phyloP scores from a whole-genome alignment of 2,888 invertebrate species.

The Eupithecia centaureata region DNA sequence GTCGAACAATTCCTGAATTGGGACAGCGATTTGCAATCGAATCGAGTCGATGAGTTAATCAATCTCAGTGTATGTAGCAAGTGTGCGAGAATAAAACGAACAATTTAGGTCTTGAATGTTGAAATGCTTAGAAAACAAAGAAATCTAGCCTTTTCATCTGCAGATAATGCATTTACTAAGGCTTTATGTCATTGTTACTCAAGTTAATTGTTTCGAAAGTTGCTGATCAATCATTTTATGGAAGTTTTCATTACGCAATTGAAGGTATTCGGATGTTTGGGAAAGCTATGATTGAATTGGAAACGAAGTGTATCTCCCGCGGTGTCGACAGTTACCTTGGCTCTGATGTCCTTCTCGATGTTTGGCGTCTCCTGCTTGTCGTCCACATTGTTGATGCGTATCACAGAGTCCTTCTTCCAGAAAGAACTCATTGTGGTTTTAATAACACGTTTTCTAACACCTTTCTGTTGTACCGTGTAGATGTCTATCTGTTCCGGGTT shows the following conservation, averaged over 20 bases:
- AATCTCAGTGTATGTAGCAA: constrained; percentile 32
- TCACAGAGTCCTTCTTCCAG: constrained; percentile 87
- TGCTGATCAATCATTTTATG: constrained; percentile 31
- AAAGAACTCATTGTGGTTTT: constrained; percentile 86
- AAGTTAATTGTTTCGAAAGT: constrained; percentile 43
- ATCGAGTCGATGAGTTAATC: constrained; percentile 46
- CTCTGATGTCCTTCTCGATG: constrained; percentile 87
- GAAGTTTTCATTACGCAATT: constrained; percentile 20
- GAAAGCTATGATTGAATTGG: constrained; percentile 62
- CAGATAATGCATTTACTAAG: constrained; percentile 44
- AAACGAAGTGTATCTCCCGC: constrained; percentile 55
- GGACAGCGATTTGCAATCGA: constrained; percentile 52
- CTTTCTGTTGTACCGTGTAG: constrained; percentile 85
- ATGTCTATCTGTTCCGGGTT: constrained; percentile 88
- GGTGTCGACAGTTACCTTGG: constrained; percentile 80
- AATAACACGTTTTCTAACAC: constrained; percentile 85
- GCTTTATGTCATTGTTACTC: constrained; percentile 46
- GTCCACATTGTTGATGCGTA: constrained; percentile 89
- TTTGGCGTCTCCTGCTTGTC: constrained; percentile 88
- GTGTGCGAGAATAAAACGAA: constrained; percentile 22
- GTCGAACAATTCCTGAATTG: constrained; percentile 44
- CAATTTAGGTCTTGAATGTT: constrained; percentile 38
- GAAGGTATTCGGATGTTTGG: constrained; percentile 14
- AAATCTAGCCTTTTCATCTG: constrained; percentile 43
- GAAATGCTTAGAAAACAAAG: constrained; percentile 33